Percentiles rank a stretch among this genome's conserved stretches.
phyloP scores from a whole-genome alignment of 2,797 vertebrate genomes.

The Rhinoraja longicauda region DNA sequence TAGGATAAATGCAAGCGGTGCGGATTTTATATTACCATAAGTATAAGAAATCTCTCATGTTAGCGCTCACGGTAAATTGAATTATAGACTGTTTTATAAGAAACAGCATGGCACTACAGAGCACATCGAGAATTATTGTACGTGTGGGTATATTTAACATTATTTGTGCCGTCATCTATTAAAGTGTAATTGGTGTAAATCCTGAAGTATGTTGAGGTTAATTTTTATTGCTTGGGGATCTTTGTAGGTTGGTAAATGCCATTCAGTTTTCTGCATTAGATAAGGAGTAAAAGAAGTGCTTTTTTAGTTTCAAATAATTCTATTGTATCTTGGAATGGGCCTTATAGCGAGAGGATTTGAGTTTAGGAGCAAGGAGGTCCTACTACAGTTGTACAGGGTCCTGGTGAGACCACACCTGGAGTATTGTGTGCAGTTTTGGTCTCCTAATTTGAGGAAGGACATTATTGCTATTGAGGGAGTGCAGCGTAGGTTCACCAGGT shows the following conservation, averaged over 20 bases:
- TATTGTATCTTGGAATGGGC: too few species aligned
- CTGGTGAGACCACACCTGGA: too few species aligned
- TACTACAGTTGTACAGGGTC: too few species aligned
- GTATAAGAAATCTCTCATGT: not conserved
- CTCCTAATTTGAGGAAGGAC: too few species aligned
- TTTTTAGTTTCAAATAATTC: too few species aligned
- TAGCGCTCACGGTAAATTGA: not conserved
- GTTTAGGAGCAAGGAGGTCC: too few species aligned
- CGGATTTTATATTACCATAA: not conserved
- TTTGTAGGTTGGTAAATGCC: not conserved
- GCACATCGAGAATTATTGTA: not conserved
- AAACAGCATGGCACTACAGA: not conserved
- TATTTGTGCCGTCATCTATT: not conserved
- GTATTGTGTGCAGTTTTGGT: too few species aligned
- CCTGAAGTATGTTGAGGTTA: not conserved
- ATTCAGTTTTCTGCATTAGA: not conserved
- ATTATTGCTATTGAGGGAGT: too few species aligned
- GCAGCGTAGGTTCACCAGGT: too few species aligned
- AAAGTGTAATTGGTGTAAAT: not conserved
- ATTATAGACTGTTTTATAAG: not conserved
- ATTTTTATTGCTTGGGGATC: not conserved
- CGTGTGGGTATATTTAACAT: not conserved
- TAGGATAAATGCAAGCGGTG: not conserved
- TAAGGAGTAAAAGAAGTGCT: not conserved
- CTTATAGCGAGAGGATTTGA: too few species aligned